A percentile compares a stretch with the other conserved stretches of the same genome.
Conservation (phyloP, 2,113 vertebrate species). For the Tragelaphus buxtoni region DNA sequence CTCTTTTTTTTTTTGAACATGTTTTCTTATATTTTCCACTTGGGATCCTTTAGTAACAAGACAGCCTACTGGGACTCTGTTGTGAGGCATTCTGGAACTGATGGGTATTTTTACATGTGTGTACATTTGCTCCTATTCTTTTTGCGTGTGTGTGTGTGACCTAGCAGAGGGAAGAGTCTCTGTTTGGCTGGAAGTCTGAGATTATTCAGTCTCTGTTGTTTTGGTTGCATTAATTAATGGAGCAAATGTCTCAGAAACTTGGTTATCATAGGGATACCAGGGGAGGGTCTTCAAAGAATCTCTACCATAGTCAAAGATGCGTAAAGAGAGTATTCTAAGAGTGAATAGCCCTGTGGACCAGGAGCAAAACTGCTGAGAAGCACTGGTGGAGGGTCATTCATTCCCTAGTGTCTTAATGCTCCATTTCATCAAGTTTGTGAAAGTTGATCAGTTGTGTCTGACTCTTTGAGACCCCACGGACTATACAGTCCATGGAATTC, state of each 20-base stretch:
- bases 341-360: neutral
- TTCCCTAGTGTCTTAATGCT: neutral
- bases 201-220: conserved; percentile 8
- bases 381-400: neutral
- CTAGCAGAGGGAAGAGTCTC: neutral
- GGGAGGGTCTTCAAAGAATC: neutral
- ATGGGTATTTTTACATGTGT: neutral
- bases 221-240: neutral
- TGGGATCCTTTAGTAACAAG: neutral
- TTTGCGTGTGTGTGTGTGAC: neutral
- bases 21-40: neutral
- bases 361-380: neutral
- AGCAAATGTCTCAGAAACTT: neutral
- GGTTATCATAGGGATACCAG: neutral
- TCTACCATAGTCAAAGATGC: neutral
- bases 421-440: neutral
- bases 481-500: neutral
- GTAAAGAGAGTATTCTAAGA: neutral
- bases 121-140: neutral
- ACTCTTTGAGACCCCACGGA: neutral
- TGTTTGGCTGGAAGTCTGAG: neutral
- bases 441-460: neutral
- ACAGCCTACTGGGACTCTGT: neutral
- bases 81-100: neutral
- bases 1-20: neutral